Evolutionary conservation across 2,797 vertebrate species (phyloP), one percentile per base, ranked within the genome.

Genomic region (Thripadectes ignobilis): DNA sequence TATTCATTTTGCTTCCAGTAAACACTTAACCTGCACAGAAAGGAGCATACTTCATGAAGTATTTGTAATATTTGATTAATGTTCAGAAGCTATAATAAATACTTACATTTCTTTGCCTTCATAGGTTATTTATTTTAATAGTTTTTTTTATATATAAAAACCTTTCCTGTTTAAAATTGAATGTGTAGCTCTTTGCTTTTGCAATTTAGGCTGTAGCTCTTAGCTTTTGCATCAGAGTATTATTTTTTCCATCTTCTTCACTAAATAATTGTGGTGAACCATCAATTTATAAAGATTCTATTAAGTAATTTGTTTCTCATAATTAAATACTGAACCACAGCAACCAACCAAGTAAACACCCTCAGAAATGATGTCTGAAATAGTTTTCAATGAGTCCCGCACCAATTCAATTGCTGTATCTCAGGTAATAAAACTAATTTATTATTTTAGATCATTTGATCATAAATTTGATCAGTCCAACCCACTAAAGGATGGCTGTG

Each of bases 231-330:
- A 72, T 74, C 32, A 61, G 21, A 77, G 2, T 77, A 69, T 81
- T 86, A 43, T 87, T 66, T 81, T 45, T 85, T 43, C 16, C 7
- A 8, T 58, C 9, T 58, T 12, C 36, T 82, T 91, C 27, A 19
- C 80, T 80, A 91, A 83, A 38, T 81, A 89, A 69, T 80, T 69
- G 22, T 49, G 72, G 30, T 20, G 20, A 86, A 72, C 36, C 1
- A 0, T 86, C 29, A 61, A 21, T 77, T 88, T 77, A 51, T 66
- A 75, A 57, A 45, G 6, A 41, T 74, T 84, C 41, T 85, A 75
- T 86, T 65, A 81, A 84, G 12, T 55, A 15, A 91, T 75, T 95
- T 39, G 29, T 72, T 95, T 91, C n/a, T 91, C 24, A 22, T 93
- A 58, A 78, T 85, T 75, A 69, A 83, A 39, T 95, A 89, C 78